Evolutionary conservation across 2,888 invertebrate genomes (phyloP).

Genomic region (Neoitamus cyanurus): DNA sequence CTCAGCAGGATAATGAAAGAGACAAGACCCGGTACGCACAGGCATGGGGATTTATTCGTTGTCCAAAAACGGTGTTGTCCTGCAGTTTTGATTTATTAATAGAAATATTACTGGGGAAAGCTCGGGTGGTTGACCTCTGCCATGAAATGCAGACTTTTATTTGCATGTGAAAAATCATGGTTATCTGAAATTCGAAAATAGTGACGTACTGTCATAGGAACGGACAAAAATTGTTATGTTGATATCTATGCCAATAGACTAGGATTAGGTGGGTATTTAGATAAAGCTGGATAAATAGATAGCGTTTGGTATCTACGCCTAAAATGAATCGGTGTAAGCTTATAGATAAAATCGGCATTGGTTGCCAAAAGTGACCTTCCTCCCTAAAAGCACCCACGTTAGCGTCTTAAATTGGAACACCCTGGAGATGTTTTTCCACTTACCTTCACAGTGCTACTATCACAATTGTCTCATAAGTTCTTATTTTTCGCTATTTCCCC

Average conservation of each 20-base stretch:
- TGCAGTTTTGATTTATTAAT: not conserved
- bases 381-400: too few relatives aligned
- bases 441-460: not conserved
- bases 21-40: not conserved
- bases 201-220: too few relatives aligned
- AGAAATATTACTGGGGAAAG: not conserved
- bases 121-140: not conserved
- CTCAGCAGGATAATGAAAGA: not conserved
- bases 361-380: too few relatives aligned
- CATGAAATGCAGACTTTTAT: not conserved
- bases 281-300: too few relatives aligned
- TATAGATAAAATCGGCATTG: too few relatives aligned
- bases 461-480: not conserved
- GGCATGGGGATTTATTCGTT: not conserved
- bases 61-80: not conserved
- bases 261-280: too few relatives aligned
- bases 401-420: not conserved
- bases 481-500: not conserved
- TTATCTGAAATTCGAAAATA: too few relatives aligned
- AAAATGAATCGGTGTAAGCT: too few relatives aligned
- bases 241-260: too few relatives aligned
- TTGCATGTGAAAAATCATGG: too few relatives aligned
- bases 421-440: not conserved
- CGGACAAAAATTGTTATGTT: too few relatives aligned
- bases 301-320: too few relatives aligned